Conservation (phyloP, 2,113 vertebrate genomes). For the Eudyptes chrysolophus region DNA sequence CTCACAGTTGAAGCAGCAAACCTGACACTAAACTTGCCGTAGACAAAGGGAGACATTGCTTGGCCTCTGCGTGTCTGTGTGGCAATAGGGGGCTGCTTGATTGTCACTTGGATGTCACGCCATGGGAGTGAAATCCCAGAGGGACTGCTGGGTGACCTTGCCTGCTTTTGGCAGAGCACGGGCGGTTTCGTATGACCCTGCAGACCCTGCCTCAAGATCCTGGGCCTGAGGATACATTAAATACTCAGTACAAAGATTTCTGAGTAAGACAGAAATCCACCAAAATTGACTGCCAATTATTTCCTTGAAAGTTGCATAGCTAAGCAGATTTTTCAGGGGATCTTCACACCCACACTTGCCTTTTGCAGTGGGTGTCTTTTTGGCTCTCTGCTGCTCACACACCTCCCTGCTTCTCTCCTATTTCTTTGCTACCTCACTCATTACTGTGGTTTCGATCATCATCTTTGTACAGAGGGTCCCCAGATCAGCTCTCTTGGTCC, state of each 20-base stretch:
- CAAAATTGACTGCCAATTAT: background rate
- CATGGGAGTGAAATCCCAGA: background rate
- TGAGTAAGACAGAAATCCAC: background rate
- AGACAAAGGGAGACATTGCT: background rate
- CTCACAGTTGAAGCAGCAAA: background rate
- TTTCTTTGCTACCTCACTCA: background rate
- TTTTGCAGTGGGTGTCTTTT: background rate
- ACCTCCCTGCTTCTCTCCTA: background rate
- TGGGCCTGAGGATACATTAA: background rate
- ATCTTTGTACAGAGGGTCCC: background rate
- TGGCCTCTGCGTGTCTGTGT: background rate
- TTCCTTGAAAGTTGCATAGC: background rate
- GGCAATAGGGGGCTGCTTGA: background rate
- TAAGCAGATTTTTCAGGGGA: background rate
- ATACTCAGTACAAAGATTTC: background rate
- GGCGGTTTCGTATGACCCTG: rapidly evolving
- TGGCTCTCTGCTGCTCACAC: background rate
- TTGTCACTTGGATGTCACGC: background rate
- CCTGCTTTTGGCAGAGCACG: background rate
- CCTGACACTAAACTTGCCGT: background rate
- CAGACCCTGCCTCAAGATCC: background rate
- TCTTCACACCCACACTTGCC: background rate
- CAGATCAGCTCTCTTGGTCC: background rate
- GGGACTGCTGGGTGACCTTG: background rate
- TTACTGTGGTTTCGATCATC: background rate